Conservation (phyloP, 2,888 invertebrate genomes). For the Tipula vernalis region DNA sequence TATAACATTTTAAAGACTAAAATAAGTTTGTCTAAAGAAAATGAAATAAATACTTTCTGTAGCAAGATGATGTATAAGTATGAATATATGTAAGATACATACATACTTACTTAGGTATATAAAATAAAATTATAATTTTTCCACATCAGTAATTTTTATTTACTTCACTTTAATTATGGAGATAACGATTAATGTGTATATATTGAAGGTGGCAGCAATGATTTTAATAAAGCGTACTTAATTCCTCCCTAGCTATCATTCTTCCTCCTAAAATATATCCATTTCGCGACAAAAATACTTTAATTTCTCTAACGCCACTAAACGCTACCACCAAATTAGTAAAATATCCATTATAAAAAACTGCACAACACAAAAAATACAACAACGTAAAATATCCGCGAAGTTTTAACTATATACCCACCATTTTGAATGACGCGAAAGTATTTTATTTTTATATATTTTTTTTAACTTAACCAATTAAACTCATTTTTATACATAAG, state of each 20-base stretch:
- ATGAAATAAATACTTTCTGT: background rate
- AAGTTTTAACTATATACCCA: background rate
- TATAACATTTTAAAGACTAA: background rate
- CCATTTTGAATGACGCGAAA: background rate
- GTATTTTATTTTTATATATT: background rate
- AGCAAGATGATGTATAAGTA: too few species aligned
- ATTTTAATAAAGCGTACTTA: background rate
- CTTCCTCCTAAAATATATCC: too few species aligned
- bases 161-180: background rate
- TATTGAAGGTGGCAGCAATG: background rate
- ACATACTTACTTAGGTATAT: background rate
- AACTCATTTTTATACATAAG: background rate
- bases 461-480: background rate
- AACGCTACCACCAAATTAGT: background rate
- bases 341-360: background rate
- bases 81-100: too few species aligned
- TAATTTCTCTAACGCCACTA: background rate
- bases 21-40: background rate
- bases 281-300: background rate
- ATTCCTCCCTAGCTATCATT: background rate
- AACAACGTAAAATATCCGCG: background rate
- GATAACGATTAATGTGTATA: background rate
- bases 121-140: background rate
- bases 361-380: background rate
- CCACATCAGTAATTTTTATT: background rate